Base-by-base conservation (phyloP, 2,888 invertebrate species). In the Chymomyza amoena region DNA sequence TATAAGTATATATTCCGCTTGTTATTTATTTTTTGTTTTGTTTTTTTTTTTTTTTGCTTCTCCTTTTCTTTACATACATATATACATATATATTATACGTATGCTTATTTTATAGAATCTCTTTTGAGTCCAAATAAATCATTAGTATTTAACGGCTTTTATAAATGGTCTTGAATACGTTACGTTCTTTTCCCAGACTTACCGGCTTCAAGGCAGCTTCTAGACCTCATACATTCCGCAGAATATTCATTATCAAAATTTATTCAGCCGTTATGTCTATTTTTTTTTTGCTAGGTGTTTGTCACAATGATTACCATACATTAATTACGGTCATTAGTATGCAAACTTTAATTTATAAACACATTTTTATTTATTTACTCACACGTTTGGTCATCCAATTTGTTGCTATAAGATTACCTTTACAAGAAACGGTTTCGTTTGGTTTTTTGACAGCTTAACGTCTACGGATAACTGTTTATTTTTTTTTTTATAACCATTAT, bases 1-100 rank as follows among this genome's bases (percentile, higher is more conserved):
- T 69, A 76, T 32, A 7, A 7, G 32, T 32, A 32, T 32, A 9
- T 32, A 52, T 54, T 10, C 16, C 18, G 6, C 13, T 13, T 45
- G 39, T 1, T 15, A 15, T 3, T 28, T 13, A 16, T 52, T 9
- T 61, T 45, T 56, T 59, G 13, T 54, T n/a, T 62, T 10, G 10
- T 45, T 60, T n/a, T 39, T 15, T 1, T 57, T 52, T 4, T 45
- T 61, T 18, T n/a, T n/a, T n/a, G n/a, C n/a, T n/a, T n/a, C n/a
- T n/a, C n/a, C 50, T 61, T 70, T 70, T 59, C 50, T 25, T 4
- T 25, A 20, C 20, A 20, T 6, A 51, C 72, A 39, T 72, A 32
- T 28, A 20, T 9, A 28, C 15, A 25, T 39, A 60, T 20, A 25
- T 32, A 4, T 32, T 28, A 25, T 4, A 28, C 10, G 60, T 13